Evolutionary conservation across 2,888 invertebrate species (phyloP).

Genomic region (Drosophila maculinotata): DNA sequence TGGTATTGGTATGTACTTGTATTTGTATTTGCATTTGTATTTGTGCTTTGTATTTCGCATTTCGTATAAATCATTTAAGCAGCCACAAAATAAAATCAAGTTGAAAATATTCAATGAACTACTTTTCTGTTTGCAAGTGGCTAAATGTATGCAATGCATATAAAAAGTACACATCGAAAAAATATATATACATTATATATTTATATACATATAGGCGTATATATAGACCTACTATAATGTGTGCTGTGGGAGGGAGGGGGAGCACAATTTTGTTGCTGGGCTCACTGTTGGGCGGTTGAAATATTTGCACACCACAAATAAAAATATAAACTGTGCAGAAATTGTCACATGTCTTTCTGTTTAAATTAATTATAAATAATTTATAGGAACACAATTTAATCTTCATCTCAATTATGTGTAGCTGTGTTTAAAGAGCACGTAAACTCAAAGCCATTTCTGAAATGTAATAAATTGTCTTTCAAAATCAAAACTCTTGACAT

Average conservation of each 20-base stretch:
- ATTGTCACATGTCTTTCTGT: conserved; percentile 19
- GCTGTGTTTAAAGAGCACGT: no score
- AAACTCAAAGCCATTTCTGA: no score
- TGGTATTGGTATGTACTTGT: conserved; percentile 33
- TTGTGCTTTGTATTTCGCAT: conserved; percentile 65
- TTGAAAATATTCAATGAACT: conserved; percentile 81
- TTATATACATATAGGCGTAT: conserved; percentile 1
- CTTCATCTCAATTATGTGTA: neutral
- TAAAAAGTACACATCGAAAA: conserved; percentile 55
- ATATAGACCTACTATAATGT: conserved; percentile 33
- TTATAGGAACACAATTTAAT: conserved; percentile 12
- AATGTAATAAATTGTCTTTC: no score
- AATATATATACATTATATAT: conserved; percentile 15
- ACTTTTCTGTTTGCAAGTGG: conserved; percentile 71
- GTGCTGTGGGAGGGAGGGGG: neutral
- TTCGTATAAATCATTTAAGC: conserved; percentile 73
- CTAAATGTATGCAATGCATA: conserved; percentile 55
- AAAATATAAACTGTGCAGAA: conserved; percentile 57
- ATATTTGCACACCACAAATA: conserved; percentile 52
- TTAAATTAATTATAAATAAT: conserved; percentile 21
- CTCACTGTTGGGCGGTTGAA: conserved; percentile 18
- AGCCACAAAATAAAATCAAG: conserved; percentile 69
- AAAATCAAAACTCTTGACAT: no score
- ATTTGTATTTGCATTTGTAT: conserved; percentile 16
- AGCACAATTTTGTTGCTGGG: conserved; percentile 22